Evolutionary conservation across 2,113 vertebrate genomes (phyloP).

Genomic region (Rhynchomys soricoides): DNA sequence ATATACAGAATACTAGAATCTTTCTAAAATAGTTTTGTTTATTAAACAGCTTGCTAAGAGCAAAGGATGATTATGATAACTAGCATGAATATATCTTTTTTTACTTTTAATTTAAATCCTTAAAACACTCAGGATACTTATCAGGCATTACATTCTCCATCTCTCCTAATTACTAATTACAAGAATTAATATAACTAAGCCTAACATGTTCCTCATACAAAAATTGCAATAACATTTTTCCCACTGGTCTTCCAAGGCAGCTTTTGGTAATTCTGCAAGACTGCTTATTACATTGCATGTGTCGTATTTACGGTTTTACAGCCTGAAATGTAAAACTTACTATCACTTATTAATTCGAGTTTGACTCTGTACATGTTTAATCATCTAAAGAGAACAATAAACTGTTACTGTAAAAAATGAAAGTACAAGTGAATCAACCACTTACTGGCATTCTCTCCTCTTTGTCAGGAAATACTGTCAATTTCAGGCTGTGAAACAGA

Average conservation of each 20-base stretch:
- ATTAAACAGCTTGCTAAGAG: neutral
- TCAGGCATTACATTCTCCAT: neutral
- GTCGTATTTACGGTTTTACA: neutral
- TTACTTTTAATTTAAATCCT: neutral
- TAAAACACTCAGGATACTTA: neutral
- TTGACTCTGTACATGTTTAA: neutral
- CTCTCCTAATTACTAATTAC: constrained; percentile 12
- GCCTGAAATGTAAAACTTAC: neutral
- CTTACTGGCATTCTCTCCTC: neutral
- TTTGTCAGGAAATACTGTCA: neutral
- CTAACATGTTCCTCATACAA: neutral
- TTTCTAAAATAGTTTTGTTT: neutral
- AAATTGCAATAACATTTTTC: neutral
- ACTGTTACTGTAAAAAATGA: neutral
- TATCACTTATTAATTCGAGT: neutral
- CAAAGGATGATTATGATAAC: neutral
- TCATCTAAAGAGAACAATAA: constrained; percentile 13
- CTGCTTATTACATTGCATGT: neutral
- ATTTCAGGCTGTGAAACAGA: neutral
- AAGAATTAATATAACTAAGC: neutral
- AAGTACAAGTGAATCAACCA: neutral
- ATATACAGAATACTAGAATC: neutral
- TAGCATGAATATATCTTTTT: neutral
- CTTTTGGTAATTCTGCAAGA: neutral
- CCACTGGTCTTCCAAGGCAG: neutral